Evolutionary conservation across 2,888 invertebrate genomes (phyloP).

Genomic region (Pristionchus maxplancki): DNA sequence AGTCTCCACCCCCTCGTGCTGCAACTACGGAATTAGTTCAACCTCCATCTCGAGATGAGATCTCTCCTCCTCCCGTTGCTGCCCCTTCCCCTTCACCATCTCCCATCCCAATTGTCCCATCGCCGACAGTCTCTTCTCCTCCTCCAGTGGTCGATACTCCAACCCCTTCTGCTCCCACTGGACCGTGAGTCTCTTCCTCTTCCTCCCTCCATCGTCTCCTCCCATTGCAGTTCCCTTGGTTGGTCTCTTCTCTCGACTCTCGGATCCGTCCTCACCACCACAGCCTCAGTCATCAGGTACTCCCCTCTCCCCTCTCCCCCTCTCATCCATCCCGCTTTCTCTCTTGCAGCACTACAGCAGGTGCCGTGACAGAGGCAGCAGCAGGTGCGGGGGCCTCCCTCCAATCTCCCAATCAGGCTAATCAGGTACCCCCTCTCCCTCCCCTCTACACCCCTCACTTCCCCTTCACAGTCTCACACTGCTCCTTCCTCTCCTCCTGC

Average conservation of each 20-base stretch:
- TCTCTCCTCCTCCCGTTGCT: slow-evolving; percentile 6
- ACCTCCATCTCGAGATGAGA: slow-evolving; percentile 4
- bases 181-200: background rate
- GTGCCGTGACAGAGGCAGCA: slow-evolving; percentile 23
- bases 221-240: background rate
- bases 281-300: slow-evolving; percentile 26
- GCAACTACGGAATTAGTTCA: background rate
- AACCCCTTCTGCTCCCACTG: background rate
- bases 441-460: background rate
- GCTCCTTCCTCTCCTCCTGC: background rate
- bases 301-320: background rate
- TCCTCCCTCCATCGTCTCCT: background rate
- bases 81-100: background rate
- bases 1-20: background rate
- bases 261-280: background rate
- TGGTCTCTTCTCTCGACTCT: slow-evolving; percentile 8
- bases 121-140: background rate
- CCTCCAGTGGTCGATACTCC: background rate
- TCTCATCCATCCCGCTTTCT: background rate
- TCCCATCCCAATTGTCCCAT: background rate
- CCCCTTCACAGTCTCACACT: background rate
- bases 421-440: background rate
- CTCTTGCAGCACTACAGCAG: background rate
- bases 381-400: background rate
- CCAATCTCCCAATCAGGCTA: background rate